Evolutionary conservation across 23 tunicate species (phyloP).

Genomic region (Botrylloides violaceus): DNA sequence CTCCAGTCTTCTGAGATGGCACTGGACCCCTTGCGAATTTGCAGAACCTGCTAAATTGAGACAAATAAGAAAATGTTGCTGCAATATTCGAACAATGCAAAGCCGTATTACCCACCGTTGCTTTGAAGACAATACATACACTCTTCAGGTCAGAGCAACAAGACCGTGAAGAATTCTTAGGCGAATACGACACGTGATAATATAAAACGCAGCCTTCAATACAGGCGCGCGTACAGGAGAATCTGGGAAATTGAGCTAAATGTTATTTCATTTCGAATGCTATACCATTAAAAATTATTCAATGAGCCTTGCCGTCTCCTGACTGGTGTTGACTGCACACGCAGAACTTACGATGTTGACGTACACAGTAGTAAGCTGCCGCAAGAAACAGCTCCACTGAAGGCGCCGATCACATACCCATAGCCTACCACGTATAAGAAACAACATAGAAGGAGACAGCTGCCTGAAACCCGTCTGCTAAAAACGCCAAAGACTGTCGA

Average conservation of each 20-base stretch:
- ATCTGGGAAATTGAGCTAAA: not conserved
- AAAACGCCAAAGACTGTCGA: no score
- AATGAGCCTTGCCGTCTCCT: no score
- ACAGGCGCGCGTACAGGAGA: not conserved
- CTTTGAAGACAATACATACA: conserved; percentile 77
- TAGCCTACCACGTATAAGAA: no score
- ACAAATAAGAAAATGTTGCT: not conserved
- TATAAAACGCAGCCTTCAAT: not conserved
- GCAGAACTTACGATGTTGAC: no score
- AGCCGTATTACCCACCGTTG: conserved; percentile 54
- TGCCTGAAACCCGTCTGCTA: no score
- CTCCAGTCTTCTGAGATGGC: conserved; percentile 56
- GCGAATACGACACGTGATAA: not conserved
- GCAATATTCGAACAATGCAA: not conserved
- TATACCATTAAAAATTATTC: no score
- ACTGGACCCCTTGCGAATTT: conserved; percentile 32
- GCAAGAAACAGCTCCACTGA: no score
- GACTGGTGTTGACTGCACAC: no score
- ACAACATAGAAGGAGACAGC: no score
- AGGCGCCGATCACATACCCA: no score
- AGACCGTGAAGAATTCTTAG: conserved; percentile 13
- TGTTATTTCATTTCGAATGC: no score
- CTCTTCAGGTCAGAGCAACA: conserved; percentile 53
- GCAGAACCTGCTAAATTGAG: conserved; percentile 40
- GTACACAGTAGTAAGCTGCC: no score